Conservation (phyloP, 2,113 vertebrate genomes). For the Aptenodytes patagonicus region DNA sequence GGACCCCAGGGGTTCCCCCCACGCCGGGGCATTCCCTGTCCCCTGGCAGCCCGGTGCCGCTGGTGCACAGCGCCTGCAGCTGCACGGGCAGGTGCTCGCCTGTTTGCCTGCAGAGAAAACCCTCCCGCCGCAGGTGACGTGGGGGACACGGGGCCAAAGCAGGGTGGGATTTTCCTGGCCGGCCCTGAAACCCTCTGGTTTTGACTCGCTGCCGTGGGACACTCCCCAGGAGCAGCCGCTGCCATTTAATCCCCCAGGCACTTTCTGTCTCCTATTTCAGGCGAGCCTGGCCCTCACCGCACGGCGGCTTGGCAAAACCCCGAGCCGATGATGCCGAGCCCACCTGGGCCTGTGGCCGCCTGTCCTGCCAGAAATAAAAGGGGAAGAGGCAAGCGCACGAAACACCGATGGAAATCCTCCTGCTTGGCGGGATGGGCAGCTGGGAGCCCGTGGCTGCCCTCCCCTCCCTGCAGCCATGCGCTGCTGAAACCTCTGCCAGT, state of each 20-base stretch:
- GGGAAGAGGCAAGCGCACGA: background rate
- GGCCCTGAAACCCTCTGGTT: background rate
- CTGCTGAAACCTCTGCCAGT: background rate
- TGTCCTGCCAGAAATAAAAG: background rate
- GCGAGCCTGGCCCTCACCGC: rapidly evolving
- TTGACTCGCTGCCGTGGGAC: background rate
- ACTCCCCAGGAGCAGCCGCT: background rate
- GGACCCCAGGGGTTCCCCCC: background rate
- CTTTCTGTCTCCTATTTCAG: rapidly evolving
- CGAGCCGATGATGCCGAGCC: rapidly evolving
- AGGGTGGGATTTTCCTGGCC: constrained; percentile 8
- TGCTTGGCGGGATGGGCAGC: rapidly evolving
- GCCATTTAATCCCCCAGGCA: rapidly evolving
- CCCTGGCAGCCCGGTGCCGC: background rate
- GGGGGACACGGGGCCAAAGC: background rate
- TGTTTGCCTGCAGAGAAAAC: background rate
- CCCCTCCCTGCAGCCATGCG: background rate
- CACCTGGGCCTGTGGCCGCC: background rate
- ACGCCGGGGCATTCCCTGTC: background rate
- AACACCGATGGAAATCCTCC: background rate
- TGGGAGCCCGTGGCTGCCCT: background rate
- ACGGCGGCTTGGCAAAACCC: background rate
- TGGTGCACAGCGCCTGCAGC: background rate
- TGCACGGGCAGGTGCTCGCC: background rate
- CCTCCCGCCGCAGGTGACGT: background rate